Base-by-base conservation (phyloP, 2,797 vertebrate genomes). In the Mormyrops boulengeri region DNA sequence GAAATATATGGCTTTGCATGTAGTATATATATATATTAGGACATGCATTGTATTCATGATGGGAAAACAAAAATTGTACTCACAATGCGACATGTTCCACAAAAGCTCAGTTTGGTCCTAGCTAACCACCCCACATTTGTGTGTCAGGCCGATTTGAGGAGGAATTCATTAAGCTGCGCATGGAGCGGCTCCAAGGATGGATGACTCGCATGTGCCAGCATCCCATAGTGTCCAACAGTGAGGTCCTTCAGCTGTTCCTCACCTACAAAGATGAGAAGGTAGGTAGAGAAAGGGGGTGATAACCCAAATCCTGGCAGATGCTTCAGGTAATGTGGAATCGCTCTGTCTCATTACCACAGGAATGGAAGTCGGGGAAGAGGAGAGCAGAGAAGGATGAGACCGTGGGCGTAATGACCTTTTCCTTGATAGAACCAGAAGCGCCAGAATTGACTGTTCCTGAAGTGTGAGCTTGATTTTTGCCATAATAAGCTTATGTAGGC, bases 171-270 rank as follows among this genome's bases (percentile, higher is more conserved):
- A 96, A 96, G 92, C 96, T 97, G 95, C 95, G 97, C 7, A 98
- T 98, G 97, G 97, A 98, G 92, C 95, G 97, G n/a, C 95, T 98
- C 41, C 97, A 98, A 44, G 95, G 93, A 0, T 98, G 97, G 97
- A 95, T 98, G 97, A 97, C 95, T 0, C 95, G 97, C 26, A 97
- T 98, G 97, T 98, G 97, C 90, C 96, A 96, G 1, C 97, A 98
- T 91, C 97, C 97, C 0, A 95, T 98, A 44, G 91, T 98, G 89
- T 97, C 96, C 19, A 96, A 97, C 92, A 97, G 97, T 14, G 97
- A 98, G 34, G 95, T 98, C 91, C 97, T 98, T 91, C 97, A 98
- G 93, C 97, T 98, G 1, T 98, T 98, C 91, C 96, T 98, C 55
- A 97, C 91, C 77, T 97, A 97, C 94, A 95, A 94, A 88, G 97